Percentiles rank a stretch among this genome's conserved stretches.
These are phyloP conservation scores for Heteropelma amictum DNA, from an alignment of 2,888 invertebrate genomes.

Conservation along the genomic window DNA sequence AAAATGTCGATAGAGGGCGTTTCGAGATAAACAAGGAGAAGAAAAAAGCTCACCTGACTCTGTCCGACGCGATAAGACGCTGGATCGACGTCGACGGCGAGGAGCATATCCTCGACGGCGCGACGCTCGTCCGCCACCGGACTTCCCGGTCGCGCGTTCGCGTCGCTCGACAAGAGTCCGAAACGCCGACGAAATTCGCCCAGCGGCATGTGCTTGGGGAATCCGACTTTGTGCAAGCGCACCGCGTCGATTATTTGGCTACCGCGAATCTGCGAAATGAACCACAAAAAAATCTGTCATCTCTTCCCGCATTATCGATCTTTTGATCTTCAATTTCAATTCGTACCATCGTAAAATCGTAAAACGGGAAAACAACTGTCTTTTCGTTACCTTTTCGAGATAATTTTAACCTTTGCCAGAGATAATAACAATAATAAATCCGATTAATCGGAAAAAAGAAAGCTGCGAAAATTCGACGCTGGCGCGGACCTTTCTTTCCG, in stretches of 20 bases:
- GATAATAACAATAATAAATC: too few species aligned
- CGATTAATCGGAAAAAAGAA: too few species aligned
- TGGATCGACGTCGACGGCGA: slow-evolving; percentile 90
- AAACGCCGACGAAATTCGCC: slow-evolving; percentile 93
- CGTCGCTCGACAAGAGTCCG: slow-evolving; percentile 80
- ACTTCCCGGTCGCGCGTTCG: slow-evolving; percentile 76
- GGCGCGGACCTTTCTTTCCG: too few species aligned
- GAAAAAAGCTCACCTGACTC: slow-evolving; percentile 87
- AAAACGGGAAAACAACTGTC: too few species aligned
- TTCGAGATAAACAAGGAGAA: not conserved
- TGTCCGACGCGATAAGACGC: slow-evolving; percentile 93
- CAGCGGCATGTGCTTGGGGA: slow-evolving; percentile 93
- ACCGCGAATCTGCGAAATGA: slow-evolving; percentile 87
- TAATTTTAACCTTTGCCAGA: too few species aligned
- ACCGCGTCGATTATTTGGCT: slow-evolving; percentile 94
- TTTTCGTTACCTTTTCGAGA: too few species aligned
- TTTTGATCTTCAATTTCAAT: too few species aligned
- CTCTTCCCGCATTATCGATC: too few species aligned
- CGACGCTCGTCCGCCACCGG: slow-evolving; percentile 80
- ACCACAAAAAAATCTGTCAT: not conserved
- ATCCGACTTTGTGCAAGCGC: slow-evolving; percentile 94
- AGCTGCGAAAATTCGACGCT: too few species aligned
- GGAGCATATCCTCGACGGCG: slow-evolving; percentile 90
- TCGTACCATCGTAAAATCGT: too few species aligned
- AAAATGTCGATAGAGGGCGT: not conserved